Base-by-base conservation (phyloP, 2,113 vertebrate genomes). In the Physeter macrocephalus region DNA sequence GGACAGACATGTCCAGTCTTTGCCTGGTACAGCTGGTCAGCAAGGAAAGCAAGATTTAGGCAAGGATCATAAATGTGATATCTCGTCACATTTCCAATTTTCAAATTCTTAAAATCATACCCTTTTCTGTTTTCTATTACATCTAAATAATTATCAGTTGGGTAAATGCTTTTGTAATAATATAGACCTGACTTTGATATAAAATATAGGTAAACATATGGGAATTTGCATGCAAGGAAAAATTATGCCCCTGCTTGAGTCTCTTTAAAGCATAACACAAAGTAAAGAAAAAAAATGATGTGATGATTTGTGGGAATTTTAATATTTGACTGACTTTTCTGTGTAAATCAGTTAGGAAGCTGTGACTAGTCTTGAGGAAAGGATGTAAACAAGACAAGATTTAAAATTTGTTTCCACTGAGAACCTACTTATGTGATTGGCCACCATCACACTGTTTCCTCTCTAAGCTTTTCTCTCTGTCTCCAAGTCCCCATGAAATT, bases 391-490 rank as follows among this genome's bases (percentile, higher is more conserved):
- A 34, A 46, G 15, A 5, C 34, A 43, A 7, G 2, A 9, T 59
- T 34, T 34, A 36, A 36, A 61, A 8, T 2, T 25, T 34, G n/a
- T 4, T 23, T 80, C n/a, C 1, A 9, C 4, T 49, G 4, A 23
- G 15, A 46, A 27, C 27, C 43, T 5, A 20, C 15, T 13, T 1
- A 23, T 4, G 8, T 18, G 25, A 8, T 0, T 9, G 13, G 10
- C 29, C 36, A 5, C 18, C 14, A 0, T 25, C 1, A 0, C 23
- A 1, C 6, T 7, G 6, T 25, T 13, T 23, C 3, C 2, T 34
- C 31, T 31, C 34, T 10, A 6, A 27, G 21, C 4, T 46, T 36
- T 39, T 77, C 80, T 59, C 27, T 54, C 49, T 34, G 39, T 10
- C 13, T 87, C 84, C 18, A 18, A 5, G 2, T 20, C 27, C 41